Evolutionary conservation across 2,113 vertebrate genomes (phyloP), one percentile per base, ranked within the genome.

Genomic region (Cyprinodon variegatus): DNA sequence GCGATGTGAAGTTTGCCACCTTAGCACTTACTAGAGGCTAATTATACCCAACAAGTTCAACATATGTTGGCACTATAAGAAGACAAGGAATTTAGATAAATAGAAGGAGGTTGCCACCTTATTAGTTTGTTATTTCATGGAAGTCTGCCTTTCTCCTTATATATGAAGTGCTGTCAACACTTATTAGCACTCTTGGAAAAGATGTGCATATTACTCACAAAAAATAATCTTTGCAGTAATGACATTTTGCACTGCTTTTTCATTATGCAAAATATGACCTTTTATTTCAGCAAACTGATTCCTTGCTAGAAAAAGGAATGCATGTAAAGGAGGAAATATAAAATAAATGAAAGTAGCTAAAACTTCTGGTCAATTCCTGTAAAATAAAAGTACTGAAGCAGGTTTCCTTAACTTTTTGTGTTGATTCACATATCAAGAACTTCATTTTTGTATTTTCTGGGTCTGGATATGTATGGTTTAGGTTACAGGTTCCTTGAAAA

Each of bases 41-140:
- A 80, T 79, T 86, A 83, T 80, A 48, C 12, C 1, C n/a, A 67
- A 82, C 63, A 60, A 46, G 87, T 84, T 87, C 83, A 84, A 77
- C 81, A 81, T 76, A 76, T 84, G 76, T 86, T 63, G 65, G 78
- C 63, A 80, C 68, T 46, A 85, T 41, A 61, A 60, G 38, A 81
- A 86, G 59, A 89, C 83, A 88, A 90, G 86, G 77, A 81, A 74
- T 57, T 11, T 14, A 20, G 62, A 38, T 76, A 68, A 86, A 85
- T 37, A 50, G 77, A 75, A 84, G 59, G 66, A 40, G 57, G 65
- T 11, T 39, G 50, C 88, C 86, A 89, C 89, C 87, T 40, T 79
- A 77, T 90, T 89, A 73, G 40, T 36, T 15, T 41, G 57, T 77
- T 79, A 79, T 85, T 50, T 83, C 66, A 74, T 68, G 66, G 59